Conservation (phyloP, 1,140 invertebrate genomes). For the Caenorhabditis brenneri region DNA sequence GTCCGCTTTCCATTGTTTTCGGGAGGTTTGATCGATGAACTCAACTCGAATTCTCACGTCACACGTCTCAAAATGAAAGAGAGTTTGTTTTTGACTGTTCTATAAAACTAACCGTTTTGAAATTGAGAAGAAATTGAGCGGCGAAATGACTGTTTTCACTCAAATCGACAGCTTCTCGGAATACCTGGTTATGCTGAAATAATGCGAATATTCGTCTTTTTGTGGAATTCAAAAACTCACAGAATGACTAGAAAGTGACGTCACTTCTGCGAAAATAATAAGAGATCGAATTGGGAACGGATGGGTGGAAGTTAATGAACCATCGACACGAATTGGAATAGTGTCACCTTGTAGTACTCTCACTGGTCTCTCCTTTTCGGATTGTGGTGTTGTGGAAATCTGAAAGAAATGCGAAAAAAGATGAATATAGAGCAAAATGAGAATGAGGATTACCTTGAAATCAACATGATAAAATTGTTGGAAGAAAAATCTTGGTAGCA, state of each 20-base stretch:
- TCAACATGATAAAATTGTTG: conserved; percentile 20
- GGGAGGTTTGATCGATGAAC: conserved; percentile 10
- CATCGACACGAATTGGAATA: background rate
- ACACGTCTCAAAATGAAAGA: background rate
- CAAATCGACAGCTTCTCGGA: background rate
- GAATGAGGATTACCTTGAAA: background rate
- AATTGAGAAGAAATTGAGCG: background rate
- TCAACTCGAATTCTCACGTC: background rate
- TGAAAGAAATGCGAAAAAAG: background rate
- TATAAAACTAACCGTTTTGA: background rate
- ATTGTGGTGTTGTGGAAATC: conserved; percentile 5
- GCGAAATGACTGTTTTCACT: conserved; percentile 14
- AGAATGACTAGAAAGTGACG: background rate
- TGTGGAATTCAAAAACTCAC: background rate
- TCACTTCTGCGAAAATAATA: background rate
- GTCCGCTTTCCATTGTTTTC: conserved; percentile 21
- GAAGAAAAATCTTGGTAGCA: conserved; percentile 29
- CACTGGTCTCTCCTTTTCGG: background rate
- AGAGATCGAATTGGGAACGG: background rate
- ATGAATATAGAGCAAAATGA: background rate
- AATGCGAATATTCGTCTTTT: background rate
- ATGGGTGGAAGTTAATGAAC: background rate
- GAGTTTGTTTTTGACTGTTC: background rate
- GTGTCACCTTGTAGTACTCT: background rate
- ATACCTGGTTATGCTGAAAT: background rate